Evolutionary conservation across 2,797 vertebrate genomes (phyloP), one percentile per base, ranked within the genome.

Genomic region (Lagocephalus sceleratus): DNA sequence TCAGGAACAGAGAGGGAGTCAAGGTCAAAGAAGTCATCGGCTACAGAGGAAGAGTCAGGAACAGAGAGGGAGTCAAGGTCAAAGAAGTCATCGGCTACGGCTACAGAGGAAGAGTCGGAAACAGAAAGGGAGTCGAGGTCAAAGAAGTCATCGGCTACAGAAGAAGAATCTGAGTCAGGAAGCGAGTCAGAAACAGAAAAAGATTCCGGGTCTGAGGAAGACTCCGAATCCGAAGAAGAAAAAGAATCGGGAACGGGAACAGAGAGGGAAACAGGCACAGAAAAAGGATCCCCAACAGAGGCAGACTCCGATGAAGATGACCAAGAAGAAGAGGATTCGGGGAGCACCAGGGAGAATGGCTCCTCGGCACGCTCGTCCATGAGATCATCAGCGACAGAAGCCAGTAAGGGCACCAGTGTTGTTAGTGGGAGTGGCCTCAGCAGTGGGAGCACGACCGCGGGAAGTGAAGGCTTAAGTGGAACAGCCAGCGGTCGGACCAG

Each of bases 361-460:
- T 87, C 91, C 1, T 92, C 92, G 58, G 80, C 79, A 0, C 85
- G 0, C 42, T 94, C 92, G 50, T 93, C 91, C 0, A 68, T 66
- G 59, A 91, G 65, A 76, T 93, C 92, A 15, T 91, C 88, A 50
- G 83, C 61, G 15, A 85, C 86, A 45, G 82, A 79, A 50, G 63
- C 68, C 45, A 88, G 85, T 41, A 77, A 71, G 52, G 48, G 47
- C 5, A 84, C 81, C 52, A 63, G 74, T 4, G 63, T 50, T 0
- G 15, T 0, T 19, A 73, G 80, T 60, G 52, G 52, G 0, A 48
- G 68, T 19, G 46, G 49, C 0, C 66, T 58, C 3, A 21, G 20
- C 0, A 69, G 58, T 49, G 62, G 32, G 0, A 69, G 73, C 35
- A 40, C 23, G 0, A 75, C 43, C 43, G 71, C 46, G 14, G 46